Evolutionary conservation across 2,888 invertebrate genomes (phyloP), one percentile per base, ranked within the genome.

Genomic region (Watsonalla binaria): DNA sequence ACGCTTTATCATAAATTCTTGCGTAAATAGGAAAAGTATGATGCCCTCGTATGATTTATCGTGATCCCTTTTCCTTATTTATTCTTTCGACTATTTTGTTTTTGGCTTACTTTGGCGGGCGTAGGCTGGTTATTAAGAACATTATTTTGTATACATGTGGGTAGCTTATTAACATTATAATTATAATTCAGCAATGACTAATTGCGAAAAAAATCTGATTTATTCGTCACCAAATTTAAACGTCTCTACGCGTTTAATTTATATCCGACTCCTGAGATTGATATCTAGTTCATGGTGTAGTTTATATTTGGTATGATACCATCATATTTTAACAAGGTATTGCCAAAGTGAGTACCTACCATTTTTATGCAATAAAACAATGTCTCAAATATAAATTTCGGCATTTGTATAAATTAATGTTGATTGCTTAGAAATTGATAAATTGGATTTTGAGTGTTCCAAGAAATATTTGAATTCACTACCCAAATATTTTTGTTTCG

Each of bases 41-140:
- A 37, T 5, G 8, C 37, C 37, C 37, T 37, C 34, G 33, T 34
- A 7, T 34, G 49, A 49, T 49, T 49, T 37, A 53, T 48, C 13
- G 53, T n/a, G 42, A 49, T 53, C 47, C 53, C 53, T 53, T 53
- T 53, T 53, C 53, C 53, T 49, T 45, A 45, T 53, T 49, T 49
- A 49, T 49, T 49, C 39, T 37, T 39, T 37, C 15, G 49, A 15
- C 5, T 49, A 15, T 37, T n/a, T 13, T 48, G 47, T 48, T 48
- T 24, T 6, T 37, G 37, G 8, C 6, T 37, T 37, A 37, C 7
- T 37, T 37, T 7, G 7, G 37, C 8, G 37, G 6, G 37, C 37
- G 37, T 6, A 37, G 37, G 37, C 8, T 7, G 37, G 8, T 37
- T 7, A 42, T 11, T 42, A 5, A 8, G 9, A 42, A 42, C 42